Evolutionary conservation across 2,888 invertebrate species (phyloP).

Genomic region (Pterostichus madidus): DNA sequence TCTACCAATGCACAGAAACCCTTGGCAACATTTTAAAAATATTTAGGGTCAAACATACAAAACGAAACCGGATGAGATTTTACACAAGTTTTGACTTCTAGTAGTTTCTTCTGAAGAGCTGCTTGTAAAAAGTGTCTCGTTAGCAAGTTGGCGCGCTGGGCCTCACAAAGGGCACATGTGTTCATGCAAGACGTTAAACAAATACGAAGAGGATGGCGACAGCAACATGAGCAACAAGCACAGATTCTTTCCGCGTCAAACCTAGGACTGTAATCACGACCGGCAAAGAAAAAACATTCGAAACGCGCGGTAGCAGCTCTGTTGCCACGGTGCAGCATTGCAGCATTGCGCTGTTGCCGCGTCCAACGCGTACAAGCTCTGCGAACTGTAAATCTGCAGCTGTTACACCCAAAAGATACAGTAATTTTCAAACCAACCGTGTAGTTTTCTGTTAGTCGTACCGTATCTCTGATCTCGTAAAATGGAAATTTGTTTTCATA

Average conservation of each 20-base stretch:
- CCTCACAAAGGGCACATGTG: conserved; percentile 28
- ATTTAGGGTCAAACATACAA: no score
- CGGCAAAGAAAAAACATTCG: background rate
- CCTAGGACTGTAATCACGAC: background rate
- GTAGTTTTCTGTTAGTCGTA: conserved; percentile 22
- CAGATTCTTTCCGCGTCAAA: no score
- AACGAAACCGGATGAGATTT: no score
- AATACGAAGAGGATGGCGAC: background rate
- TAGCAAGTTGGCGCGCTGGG: conserved; percentile 8
- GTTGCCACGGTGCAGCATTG: background rate
- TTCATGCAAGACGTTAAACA: conserved; percentile 30
- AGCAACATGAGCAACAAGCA: background rate
- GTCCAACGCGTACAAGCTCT: background rate
- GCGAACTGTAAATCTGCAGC: conserved; percentile 51
- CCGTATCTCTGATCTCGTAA: conserved; percentile 45
- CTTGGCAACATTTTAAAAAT: no score
- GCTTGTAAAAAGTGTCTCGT: conserved; percentile 37
- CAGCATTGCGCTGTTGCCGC: conserved; percentile 19
- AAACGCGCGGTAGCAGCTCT: background rate
- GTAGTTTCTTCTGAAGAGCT: background rate
- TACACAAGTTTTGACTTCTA: no score
- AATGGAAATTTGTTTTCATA: conserved; percentile 36
- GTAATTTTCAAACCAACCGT: conserved; percentile 46
- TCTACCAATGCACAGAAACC: no score
- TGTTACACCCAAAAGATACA: conserved; percentile 43